Conservation (phyloP, 2,113 vertebrate genomes). For the Muscicapa adusta region DNA sequence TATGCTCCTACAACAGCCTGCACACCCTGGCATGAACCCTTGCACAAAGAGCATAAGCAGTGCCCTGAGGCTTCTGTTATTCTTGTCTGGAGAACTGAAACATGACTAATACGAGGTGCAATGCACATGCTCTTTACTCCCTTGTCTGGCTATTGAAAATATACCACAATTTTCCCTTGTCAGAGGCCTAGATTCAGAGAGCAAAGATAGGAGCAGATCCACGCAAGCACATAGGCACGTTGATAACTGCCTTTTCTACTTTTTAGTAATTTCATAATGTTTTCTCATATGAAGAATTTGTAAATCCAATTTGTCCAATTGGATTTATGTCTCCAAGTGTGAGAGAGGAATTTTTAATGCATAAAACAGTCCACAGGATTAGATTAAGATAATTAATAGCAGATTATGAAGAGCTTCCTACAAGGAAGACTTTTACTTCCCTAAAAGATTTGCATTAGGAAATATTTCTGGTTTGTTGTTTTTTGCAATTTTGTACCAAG, state of each 20-base stretch:
- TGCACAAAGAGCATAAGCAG: not conserved
- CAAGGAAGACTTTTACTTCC: not conserved
- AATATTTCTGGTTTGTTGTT: not conserved
- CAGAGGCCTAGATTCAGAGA: not conserved
- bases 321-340: not conserved
- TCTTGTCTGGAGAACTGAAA: not conserved
- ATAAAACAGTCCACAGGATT: not conserved
- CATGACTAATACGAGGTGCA: not conserved
- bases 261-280: not conserved
- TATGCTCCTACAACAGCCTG: not conserved
- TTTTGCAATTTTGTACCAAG: not conserved
- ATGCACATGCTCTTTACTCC: not conserved
- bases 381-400: not conserved
- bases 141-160: not conserved
- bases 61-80: not conserved
- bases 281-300: not conserved
- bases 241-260: not conserved
- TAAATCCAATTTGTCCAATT: not conserved
- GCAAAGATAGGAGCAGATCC: not conserved
- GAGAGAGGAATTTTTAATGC: not conserved
- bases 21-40: not conserved
- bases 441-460: not conserved
- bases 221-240: accelerated
- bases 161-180: not conserved
- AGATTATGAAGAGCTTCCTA: not conserved